Base-by-base conservation (phyloP, 2,888 invertebrate species). In the Monopis laevigella region DNA sequence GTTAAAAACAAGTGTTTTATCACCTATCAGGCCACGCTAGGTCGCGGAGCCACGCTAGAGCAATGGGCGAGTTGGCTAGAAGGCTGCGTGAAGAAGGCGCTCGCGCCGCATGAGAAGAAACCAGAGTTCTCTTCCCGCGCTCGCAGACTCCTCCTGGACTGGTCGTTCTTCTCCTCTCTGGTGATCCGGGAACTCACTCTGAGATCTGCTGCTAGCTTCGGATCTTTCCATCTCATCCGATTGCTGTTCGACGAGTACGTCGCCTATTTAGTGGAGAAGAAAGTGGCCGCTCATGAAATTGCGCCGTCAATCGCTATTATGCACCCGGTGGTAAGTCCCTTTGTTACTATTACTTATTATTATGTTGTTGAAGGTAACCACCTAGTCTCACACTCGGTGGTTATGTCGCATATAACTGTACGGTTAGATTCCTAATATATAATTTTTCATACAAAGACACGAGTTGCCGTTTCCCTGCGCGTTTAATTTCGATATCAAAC, bases 121-220 rank as follows among this genome's bases (percentile, higher is more conserved):
- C 83, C 89, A 2, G 90, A 88, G 54, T 94, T 92, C 75, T 88
- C 92, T 13, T 88, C 90, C 62, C 90, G 92, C 40, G 95, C 93
- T 4, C 83, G 94, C 36, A 93, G 97, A 61, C 96, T 99, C 81
- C 84, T 99, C 55, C 87, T 98, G 46, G 97, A 98, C 78, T 99
- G 98, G 98, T 97, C 96, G 51, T 98, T 98, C 82, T 98, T 98
- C 81, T 94, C 96, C 67, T 98, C 98, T 43, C 95, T 98, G 88
- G 96, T 99, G 44, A 98, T 99, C 54, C 86, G 98, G 36, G 98
- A 99, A 75, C 85, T 99, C 49, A 99, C 98, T 32, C 83, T 98
- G 48, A 82, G 95, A 53, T 97, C 97, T 45, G 98, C 99, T 27
- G 94, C 97, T 14, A 97, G 97, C 71, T 99, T 99, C 81, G 99